Conservation (phyloP, 1,140 invertebrate species). For the Acromyrmex heyeri region DNA sequence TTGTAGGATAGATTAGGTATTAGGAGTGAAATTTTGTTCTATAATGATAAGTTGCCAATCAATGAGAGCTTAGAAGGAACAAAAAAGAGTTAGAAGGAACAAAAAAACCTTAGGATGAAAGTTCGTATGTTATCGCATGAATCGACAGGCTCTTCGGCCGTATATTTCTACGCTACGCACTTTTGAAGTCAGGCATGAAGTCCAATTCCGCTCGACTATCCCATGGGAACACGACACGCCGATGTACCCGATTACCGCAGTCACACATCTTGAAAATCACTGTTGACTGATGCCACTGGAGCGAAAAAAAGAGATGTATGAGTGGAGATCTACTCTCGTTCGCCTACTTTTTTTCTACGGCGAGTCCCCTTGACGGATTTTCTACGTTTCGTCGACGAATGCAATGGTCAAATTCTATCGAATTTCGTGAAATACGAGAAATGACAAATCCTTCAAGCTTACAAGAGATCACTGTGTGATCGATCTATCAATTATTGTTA, state of each 20-base stretch:
- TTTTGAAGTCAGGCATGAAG: constrained; percentile 52
- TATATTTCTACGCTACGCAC: constrained; percentile 38
- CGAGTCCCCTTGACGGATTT: constrained; percentile 23
- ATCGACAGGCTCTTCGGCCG: constrained; percentile 5
- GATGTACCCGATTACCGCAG: constrained; percentile 25
- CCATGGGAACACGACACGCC: constrained; percentile 25
- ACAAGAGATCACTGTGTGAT: constrained; percentile 13
- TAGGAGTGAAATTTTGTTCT: background rate
- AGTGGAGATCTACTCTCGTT: constrained; percentile 16
- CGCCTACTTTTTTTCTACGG: background rate
- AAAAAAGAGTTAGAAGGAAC: constrained; percentile 25
- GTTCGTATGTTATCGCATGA: background rate
- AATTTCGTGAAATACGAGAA: constrained; percentile 43
- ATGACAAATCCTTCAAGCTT: constrained; percentile 17
- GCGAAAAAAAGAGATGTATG: constrained; percentile 13
- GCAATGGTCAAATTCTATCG: constrained; percentile 16
- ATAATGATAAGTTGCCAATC: background rate
- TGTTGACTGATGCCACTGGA: constrained; percentile 54
- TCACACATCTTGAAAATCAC: constrained; percentile 47
- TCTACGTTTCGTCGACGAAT: constrained; percentile 35
- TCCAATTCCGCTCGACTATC: constrained; percentile 62
- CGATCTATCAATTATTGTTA: constrained; percentile 41
- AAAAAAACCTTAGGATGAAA: background rate
- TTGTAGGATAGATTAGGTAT: background rate
- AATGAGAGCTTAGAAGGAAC: background rate